These are phyloP conservation scores for Caenorhabditis sp. DNA, from an alignment of 2,888 invertebrate species.

Conservation along the genomic window DNA sequence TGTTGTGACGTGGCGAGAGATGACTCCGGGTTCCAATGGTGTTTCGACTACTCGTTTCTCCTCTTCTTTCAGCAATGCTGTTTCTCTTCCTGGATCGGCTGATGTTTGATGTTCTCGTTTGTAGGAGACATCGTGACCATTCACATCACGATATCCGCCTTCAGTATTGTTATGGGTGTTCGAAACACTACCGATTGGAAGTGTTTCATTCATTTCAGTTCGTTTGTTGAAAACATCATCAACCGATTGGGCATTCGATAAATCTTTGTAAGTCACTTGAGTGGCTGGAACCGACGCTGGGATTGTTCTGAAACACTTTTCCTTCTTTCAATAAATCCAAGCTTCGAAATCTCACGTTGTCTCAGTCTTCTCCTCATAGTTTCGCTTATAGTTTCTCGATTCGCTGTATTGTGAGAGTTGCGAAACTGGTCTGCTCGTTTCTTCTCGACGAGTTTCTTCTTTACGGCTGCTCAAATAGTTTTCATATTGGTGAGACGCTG, in stretches of 20 bases:
- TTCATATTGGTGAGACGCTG: constrained; percentile 34
- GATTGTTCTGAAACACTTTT: constrained; percentile 22
- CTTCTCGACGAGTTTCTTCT: constrained; percentile 46
- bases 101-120: constrained; percentile 62
- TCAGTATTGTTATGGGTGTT: constrained; percentile 63
- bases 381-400: constrained; percentile 46
- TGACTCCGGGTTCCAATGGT: constrained; percentile 65
- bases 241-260: constrained; percentile 41
- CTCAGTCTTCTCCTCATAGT: constrained; percentile 56
- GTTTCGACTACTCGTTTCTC: constrained; percentile 65
- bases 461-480: constrained; percentile 41
- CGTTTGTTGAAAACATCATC: constrained; percentile 51
- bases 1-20: constrained; percentile 67
- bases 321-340: neutral
- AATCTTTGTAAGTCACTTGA: constrained; percentile 38
- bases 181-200: constrained; percentile 56
- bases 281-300: constrained; percentile 31
- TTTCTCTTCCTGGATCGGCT: constrained; percentile 65
- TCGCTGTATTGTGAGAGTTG: constrained; percentile 52
- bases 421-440: constrained; percentile 44
- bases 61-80: constrained; percentile 62
- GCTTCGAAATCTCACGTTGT: constrained; percentile 44
- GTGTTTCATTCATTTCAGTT: constrained; percentile 56
- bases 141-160: constrained; percentile 62
- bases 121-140: constrained; percentile 66